These are phyloP conservation scores for Alouatta palliata DNA, from an alignment of 2,113 vertebrate genomes.

Conservation along the genomic window DNA sequence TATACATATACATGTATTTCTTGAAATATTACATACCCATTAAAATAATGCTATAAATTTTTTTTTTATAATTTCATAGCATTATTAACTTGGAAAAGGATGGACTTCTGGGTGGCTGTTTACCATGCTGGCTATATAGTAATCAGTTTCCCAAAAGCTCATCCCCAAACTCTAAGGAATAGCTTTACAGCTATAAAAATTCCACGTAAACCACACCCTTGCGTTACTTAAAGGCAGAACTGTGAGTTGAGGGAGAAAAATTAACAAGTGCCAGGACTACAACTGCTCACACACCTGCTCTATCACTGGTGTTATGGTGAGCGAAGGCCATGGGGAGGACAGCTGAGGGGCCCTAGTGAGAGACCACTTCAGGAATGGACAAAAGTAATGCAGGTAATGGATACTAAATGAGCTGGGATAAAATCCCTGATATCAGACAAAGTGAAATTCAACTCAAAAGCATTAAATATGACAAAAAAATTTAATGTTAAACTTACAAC, in stretches of 20 bases:
- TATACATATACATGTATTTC: not conserved
- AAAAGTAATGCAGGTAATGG: not conserved
- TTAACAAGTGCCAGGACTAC: not conserved
- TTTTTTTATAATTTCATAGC: too few relatives aligned
- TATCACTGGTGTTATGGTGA: not conserved
- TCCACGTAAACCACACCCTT: not conserved
- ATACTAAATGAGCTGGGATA: not conserved
- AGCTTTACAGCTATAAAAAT: not conserved
- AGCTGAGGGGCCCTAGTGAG: not conserved
- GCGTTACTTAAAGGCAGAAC: not conserved
- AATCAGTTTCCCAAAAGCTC: not conserved
- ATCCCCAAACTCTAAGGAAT: not conserved
- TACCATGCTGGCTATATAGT: not conserved
- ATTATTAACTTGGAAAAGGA: not conserved
- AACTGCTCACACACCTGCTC: not conserved
- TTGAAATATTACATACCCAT: not conserved
- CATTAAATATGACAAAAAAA: not conserved
- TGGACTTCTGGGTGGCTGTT: not conserved
- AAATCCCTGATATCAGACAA: not conserved
- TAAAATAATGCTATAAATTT: not conserved
- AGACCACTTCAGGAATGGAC: not conserved
- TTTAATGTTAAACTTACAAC: not conserved
- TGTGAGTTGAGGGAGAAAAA: not conserved
- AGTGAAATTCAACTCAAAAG: not conserved
- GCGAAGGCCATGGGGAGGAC: not conserved